These are phyloP conservation scores for Pomatostomus ruficeps DNA, from an alignment of 2,113 vertebrate genomes.

Conservation along the genomic window DNA sequence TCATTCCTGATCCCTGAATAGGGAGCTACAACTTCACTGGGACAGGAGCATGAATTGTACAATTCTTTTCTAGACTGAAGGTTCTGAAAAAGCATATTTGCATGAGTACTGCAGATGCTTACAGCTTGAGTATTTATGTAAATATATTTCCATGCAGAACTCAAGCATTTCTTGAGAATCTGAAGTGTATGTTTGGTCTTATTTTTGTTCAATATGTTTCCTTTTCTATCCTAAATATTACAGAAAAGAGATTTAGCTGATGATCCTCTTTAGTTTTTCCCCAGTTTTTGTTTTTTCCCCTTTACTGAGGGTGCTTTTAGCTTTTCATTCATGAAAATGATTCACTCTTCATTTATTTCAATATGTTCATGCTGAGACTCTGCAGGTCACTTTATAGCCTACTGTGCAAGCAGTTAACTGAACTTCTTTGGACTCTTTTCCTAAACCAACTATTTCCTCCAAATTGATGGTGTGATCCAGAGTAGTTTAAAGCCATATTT, in stretches of 20 bases:
- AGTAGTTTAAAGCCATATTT: slow-evolving; percentile 36
- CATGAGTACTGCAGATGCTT: background rate
- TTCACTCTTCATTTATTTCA: slow-evolving; percentile 23
- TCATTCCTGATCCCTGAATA: background rate
- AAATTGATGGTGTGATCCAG: background rate
- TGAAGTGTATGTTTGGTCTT: background rate
- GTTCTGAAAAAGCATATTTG: fast-evolving
- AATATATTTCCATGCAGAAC: background rate
- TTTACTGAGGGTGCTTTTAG: background rate
- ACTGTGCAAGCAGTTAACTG: background rate
- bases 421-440: slow-evolving; percentile 2
- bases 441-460: slow-evolving; percentile 40
- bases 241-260: background rate
- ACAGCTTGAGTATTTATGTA: background rate
- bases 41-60: background rate
- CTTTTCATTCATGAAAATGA: slow-evolving; percentile 39
- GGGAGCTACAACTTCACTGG: background rate
- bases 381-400: background rate
- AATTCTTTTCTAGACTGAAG: background rate
- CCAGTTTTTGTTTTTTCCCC: background rate
- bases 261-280: background rate
- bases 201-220: background rate
- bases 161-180: background rate
- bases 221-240: background rate
- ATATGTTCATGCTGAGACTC: background rate